Conservation (phyloP, 2,888 invertebrate genomes). For the Tolmerus cingulatus region DNA sequence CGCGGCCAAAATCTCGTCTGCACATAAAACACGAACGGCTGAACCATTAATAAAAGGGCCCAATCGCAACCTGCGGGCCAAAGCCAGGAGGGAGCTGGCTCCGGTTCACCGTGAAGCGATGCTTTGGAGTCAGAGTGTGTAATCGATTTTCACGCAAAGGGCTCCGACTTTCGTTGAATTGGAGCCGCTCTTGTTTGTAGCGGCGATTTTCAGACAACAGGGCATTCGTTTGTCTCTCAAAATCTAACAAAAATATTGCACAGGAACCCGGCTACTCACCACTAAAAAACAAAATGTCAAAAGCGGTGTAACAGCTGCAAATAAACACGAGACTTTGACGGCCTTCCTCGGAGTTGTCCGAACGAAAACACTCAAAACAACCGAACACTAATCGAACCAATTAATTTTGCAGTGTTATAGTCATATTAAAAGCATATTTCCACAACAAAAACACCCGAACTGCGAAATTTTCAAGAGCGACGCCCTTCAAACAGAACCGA, state of each 20-base stretch:
- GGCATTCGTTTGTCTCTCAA: background rate
- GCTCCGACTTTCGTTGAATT: background rate
- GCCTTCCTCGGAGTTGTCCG: background rate
- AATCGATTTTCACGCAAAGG: conserved; percentile 34
- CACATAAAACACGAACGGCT: conserved; percentile 9
- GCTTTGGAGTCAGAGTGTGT: conserved; percentile 2
- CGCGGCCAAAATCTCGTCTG: background rate
- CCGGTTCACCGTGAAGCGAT: background rate
- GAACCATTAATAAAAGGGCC: conserved; percentile 23
- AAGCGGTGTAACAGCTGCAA: conserved; percentile 33
- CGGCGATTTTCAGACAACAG: background rate
- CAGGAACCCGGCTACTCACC: conserved; percentile 27
- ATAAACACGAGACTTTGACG: conserved; percentile 5
- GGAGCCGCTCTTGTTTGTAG: background rate
- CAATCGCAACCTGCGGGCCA: background rate
- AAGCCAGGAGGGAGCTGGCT: background rate
- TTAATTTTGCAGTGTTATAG: conserved; percentile 1
- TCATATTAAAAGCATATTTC: conserved; percentile 30
- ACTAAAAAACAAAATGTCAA: conserved; percentile 33
- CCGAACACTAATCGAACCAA: conserved; percentile 25
- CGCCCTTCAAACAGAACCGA: conserved; percentile 29
- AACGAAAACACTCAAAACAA: conserved; percentile 31
- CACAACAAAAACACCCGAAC: conserved; percentile 31
- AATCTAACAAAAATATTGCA: background rate
- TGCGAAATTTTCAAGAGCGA: conserved; percentile 19